phyloP scores from a whole-genome alignment of 2,888 invertebrate genomes.

The Choreutis nemorana region DNA sequence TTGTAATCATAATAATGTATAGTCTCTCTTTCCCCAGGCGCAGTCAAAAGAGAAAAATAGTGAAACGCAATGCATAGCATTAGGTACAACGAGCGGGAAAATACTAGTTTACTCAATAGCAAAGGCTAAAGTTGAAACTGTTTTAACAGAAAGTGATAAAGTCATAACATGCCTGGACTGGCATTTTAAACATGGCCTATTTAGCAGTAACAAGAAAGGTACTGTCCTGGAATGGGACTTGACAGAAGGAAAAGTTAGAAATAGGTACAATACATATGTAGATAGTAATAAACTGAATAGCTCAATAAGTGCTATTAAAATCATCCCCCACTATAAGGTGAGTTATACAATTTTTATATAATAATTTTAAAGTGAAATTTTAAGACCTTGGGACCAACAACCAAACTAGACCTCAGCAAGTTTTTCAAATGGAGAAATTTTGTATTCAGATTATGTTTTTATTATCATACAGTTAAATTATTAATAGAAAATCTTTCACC shows the following conservation, averaged over 20 bases:
- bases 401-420: too few species aligned
- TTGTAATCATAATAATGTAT: not conserved
- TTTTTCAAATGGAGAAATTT: too few species aligned
- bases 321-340: constrained; percentile 61
- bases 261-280: constrained; percentile 58
- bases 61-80: constrained; percentile 64
- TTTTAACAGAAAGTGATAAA: constrained; percentile 51
- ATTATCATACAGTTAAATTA: too few species aligned
- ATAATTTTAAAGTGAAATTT: too few species aligned
- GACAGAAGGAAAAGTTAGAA: constrained; percentile 42
- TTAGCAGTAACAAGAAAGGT: constrained; percentile 61
- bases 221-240: constrained; percentile 66
- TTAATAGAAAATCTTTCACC: too few species aligned
- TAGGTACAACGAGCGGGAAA: constrained; percentile 78
- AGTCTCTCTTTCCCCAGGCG: not conserved
- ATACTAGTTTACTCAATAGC: constrained; percentile 75
- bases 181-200: constrained; percentile 57
- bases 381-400: too few species aligned
- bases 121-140: constrained; percentile 69
- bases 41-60: not conserved
- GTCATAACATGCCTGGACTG: constrained; percentile 63
- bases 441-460: too few species aligned
- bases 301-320: constrained; percentile 67
- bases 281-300: constrained; percentile 70
- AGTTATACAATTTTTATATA: too few species aligned